Percentiles rank a stretch among this genome's conserved stretches.
phyloP scores from a whole-genome alignment of 2,888 invertebrate genomes.

The Xanthorhoe spadicearia region DNA sequence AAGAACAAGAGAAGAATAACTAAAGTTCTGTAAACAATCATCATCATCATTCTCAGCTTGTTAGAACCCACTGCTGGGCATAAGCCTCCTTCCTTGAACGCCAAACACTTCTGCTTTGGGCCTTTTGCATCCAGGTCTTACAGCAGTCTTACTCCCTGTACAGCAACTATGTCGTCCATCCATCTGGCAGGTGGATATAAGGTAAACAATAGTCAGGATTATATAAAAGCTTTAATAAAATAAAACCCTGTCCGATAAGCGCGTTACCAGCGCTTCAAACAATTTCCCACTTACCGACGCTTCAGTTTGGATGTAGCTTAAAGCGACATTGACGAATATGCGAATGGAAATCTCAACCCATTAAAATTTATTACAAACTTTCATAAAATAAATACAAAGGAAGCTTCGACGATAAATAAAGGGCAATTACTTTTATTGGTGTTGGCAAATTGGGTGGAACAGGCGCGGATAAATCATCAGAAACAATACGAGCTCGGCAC shows the following conservation, averaged over 20 bases:
- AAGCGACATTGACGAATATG: conserved; percentile 9
- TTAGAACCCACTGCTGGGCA: no score
- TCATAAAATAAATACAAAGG: conserved; percentile 22
- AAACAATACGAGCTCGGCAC: conserved; percentile 23
- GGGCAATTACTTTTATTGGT: conserved; percentile 39
- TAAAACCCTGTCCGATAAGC: not conserved
- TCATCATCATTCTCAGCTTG: no score
- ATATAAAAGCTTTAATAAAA: no score
- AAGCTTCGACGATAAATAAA: conserved; percentile 36
- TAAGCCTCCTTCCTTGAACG: no score
- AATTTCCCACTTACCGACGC: not conserved
- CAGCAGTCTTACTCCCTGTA: no score
- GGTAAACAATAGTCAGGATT: no score
- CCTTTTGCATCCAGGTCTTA: no score
- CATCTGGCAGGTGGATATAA: no score
- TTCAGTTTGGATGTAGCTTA: conserved; percentile 2
- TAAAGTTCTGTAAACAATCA: no score
- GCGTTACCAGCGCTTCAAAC: not conserved
- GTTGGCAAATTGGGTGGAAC: conserved; percentile 38
- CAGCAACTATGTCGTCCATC: no score
- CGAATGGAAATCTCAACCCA: conserved; percentile 12
- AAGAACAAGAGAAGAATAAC: no score
- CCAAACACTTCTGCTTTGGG: no score
- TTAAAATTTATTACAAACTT: conserved; percentile 24
- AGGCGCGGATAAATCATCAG: conserved; percentile 29